Conservation (phyloP, 2,797 vertebrate species). For the Sus cebifrons region DNA sequence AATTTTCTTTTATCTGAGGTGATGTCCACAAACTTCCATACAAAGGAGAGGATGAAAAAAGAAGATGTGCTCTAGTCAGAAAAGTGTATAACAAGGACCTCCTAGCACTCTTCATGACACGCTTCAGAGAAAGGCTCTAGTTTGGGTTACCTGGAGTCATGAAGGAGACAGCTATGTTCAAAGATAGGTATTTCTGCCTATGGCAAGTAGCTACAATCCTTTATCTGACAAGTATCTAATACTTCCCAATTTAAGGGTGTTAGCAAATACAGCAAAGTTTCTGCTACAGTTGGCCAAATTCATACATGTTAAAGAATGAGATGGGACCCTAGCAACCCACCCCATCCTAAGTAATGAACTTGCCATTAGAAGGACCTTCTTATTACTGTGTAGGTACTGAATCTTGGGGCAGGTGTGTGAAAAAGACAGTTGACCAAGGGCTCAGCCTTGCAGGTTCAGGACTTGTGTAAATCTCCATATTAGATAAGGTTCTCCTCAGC, state of each 20-base stretch:
- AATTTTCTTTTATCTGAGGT: neutral
- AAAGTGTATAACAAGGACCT: neutral
- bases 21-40: neutral
- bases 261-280: conserved; percentile 41
- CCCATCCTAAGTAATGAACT: neutral
- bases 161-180: neutral
- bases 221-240: neutral
- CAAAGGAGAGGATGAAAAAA: conserved; percentile 5
- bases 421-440: neutral
- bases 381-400: neutral
- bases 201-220: neutral
- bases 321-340: neutral
- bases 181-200: conserved; percentile 10
- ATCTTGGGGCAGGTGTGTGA: neutral
- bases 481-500: neutral
- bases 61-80: neutral
- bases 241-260: neutral
- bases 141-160: neutral
- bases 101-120: neutral
- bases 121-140: neutral
- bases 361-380: neutral
- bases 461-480: neutral
- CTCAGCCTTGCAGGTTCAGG: neutral
- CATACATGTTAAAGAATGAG: neutral
- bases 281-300: conserved; percentile 19